Evolutionary conservation across 2,113 vertebrate species (phyloP).

Genomic region (Zosterops borbonicus): DNA sequence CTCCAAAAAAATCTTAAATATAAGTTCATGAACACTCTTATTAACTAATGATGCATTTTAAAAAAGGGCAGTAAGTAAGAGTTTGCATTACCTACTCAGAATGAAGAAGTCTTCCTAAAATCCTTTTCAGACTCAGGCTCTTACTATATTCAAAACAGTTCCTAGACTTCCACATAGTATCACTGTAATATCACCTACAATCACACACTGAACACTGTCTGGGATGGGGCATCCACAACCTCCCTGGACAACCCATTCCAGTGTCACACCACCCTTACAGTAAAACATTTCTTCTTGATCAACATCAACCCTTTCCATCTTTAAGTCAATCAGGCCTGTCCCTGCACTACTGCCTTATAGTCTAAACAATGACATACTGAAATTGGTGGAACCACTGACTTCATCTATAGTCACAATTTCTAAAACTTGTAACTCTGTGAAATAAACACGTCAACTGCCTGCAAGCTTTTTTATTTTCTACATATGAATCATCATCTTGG

Average conservation of each 20-base stretch:
- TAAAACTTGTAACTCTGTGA: neutral
- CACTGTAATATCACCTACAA: neutral
- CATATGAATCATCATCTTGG: neutral
- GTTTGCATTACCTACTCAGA: neutral
- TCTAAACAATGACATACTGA: neutral
- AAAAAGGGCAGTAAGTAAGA: neutral
- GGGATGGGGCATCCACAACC: neutral
- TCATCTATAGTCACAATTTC: neutral
- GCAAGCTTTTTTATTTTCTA: neutral
- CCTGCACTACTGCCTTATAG: neutral
- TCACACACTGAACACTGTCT: neutral
- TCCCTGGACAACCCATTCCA: fast-evolving
- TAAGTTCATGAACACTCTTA: neutral
- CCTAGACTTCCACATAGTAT: neutral
- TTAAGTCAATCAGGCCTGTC: neutral
- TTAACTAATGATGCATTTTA: neutral
- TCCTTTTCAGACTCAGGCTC: neutral
- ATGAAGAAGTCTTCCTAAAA: neutral
- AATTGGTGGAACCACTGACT: neutral
- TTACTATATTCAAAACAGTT: neutral
- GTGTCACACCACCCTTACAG: neutral
- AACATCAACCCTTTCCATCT: neutral
- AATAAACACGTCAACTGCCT: neutral
- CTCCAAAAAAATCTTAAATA: neutral
- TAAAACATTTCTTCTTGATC: neutral